phyloP scores from a whole-genome alignment of 1,140 invertebrate genomes.

The Leptinotarsa texana region DNA sequence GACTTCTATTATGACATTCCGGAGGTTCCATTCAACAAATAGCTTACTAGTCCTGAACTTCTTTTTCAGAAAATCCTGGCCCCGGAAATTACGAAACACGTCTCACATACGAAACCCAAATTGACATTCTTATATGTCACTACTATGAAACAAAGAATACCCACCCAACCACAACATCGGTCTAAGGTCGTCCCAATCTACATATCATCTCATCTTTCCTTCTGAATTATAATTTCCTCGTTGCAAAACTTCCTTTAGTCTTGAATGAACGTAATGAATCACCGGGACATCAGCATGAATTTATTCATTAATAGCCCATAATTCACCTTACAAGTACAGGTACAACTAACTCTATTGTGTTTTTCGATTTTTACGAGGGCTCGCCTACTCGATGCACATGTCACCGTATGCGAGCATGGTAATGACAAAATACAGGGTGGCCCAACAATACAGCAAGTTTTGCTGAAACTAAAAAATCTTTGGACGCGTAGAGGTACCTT shows the following conservation, averaged over 20 bases:
- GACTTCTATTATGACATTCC: no score
- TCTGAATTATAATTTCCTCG: neutral
- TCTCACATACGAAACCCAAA: no score
- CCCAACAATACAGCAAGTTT: no score
- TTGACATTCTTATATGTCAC: neutral
- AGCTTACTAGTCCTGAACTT: no score
- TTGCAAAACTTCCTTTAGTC: conserved; percentile 3
- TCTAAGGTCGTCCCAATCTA: neutral
- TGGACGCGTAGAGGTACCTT: no score
- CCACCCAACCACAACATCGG: neutral
- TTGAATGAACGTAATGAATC: neutral
- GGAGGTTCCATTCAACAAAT: no score
- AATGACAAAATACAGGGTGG: neutral
- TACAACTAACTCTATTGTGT: conserved; percentile 14
- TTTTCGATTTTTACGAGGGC: neutral
- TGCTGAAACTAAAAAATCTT: no score
- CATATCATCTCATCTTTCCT: neutral
- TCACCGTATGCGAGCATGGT: neutral
- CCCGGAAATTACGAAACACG: no score
- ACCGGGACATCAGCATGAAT: neutral
- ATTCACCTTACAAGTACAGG: conserved; percentile 18
- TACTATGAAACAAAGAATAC: neutral
- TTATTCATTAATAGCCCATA: neutral
- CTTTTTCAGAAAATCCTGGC: no score
- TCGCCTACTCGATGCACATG: neutral